A percentile compares a stretch with the other conserved stretches of the same genome.
Evolutionary conservation across 2,797 vertebrate species (phyloP).

Genomic region (Spea hammondii): DNA sequence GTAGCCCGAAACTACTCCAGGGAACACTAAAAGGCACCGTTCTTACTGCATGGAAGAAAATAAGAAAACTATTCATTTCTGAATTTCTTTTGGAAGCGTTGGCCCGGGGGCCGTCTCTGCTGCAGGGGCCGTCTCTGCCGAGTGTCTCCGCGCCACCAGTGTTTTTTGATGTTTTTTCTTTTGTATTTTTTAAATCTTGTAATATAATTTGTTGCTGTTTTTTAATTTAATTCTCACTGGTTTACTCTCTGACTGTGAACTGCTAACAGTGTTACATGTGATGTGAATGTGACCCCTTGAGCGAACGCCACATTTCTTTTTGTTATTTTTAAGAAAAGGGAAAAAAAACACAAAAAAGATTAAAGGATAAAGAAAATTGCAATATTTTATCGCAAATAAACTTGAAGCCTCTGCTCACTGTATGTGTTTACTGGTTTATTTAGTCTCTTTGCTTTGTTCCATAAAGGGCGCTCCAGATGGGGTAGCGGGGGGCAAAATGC

Average conservation of each 20-base stretch:
- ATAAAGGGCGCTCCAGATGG: too few relatives aligned
- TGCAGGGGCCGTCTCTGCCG: slow-evolving; percentile 21
- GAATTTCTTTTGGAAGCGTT: slow-evolving; percentile 1
- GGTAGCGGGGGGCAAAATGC: too few relatives aligned
- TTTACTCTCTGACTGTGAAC: slow-evolving; percentile 98
- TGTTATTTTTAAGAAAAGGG: slow-evolving; percentile 50
- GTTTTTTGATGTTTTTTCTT: slow-evolving; percentile 69
- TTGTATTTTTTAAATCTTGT: slow-evolving; percentile 71
- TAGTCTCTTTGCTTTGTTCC: too few relatives aligned
- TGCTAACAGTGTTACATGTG: slow-evolving; percentile 98
- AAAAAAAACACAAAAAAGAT: slow-evolving; percentile 28
- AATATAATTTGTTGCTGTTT: slow-evolving; percentile 83
- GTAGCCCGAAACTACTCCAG: not conserved
- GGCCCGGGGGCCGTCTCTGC: slow-evolving; percentile 10
- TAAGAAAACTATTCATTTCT: not conserved
- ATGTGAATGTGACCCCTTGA: slow-evolving; percentile 89
- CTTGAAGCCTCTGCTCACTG: slow-evolving; percentile 40
- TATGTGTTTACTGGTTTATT: not conserved
- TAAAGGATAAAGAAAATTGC: slow-evolving; percentile 60
- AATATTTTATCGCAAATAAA: slow-evolving; percentile 73
- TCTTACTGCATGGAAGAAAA: slow-evolving; percentile 17
- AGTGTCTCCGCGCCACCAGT: slow-evolving; percentile 67
- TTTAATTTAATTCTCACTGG: slow-evolving; percentile 95
- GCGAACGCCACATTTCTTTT: slow-evolving; percentile 39
- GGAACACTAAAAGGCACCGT: slow-evolving; percentile 14